phyloP scores from a whole-genome alignment of 2,113 vertebrate genomes.

The Herpetotheres cachinnans region DNA sequence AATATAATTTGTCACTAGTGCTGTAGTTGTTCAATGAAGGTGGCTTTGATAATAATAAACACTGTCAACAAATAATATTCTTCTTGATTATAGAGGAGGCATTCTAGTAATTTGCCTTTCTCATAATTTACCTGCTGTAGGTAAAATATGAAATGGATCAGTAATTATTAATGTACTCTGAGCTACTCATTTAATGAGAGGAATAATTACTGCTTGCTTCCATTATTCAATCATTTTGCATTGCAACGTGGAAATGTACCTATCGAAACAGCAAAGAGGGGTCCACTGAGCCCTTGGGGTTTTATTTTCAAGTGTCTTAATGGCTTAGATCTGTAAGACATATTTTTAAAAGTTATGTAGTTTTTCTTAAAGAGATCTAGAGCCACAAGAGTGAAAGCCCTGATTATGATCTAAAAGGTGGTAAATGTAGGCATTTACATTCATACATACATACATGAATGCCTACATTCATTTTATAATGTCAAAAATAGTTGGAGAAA shows the following conservation, averaged over 20 bases:
- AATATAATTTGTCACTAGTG: background rate
- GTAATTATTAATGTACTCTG: constrained; percentile 53
- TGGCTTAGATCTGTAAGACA: background rate
- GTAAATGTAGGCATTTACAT: too few relatives aligned
- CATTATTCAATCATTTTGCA: background rate
- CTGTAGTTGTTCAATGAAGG: background rate
- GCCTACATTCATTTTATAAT: background rate
- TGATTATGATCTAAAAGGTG: background rate
- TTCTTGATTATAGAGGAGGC: constrained; percentile 13
- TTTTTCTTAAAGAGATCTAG: background rate
- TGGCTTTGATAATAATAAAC: constrained; percentile 27
- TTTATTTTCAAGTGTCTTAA: background rate
- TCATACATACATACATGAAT: too few relatives aligned
- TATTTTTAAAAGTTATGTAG: background rate
- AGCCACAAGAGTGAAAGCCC: background rate
- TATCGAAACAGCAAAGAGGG: background rate
- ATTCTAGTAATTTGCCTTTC: constrained; percentile 39
- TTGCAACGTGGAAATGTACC: background rate
- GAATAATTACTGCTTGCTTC: constrained; percentile 31
- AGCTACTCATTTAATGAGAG: constrained; percentile 3
- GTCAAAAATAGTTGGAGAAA: background rate
- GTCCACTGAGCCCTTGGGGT: background rate
- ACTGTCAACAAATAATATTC: constrained; percentile 16
- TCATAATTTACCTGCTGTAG: constrained; percentile 22
- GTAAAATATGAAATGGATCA: constrained; percentile 39